Base-by-base conservation (phyloP, 2,888 invertebrate genomes). In the Microplitis manilae region DNA sequence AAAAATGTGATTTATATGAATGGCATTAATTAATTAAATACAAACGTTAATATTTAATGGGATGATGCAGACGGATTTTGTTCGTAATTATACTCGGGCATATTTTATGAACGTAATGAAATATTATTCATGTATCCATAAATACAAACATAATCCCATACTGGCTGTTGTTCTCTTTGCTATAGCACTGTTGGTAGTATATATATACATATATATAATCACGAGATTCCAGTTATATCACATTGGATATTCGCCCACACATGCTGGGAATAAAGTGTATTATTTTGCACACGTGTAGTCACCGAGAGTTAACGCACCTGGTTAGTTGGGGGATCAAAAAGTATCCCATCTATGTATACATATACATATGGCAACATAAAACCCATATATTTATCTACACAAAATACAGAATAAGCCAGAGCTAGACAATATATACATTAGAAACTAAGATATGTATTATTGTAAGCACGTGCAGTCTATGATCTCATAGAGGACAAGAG, bases 191-290 rank as follows among this genome's bases (percentile, higher is more conserved):
- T 50, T 30, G 30, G 30, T 30, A 4, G 30, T 30, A 30, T 30
- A 13, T 50, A 13, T 50, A 50, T 9, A 8, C 4, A 9, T 50
- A 61, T 15, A 13, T 68, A 73, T 69, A 73, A 73, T 77, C 60
- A 62, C 73, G 73, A 50, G 13, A 73, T 77, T 77, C 64, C 69
- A 77, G 69, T 77, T 77, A 77, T 73, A 73, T 73, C 73, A 73
- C 62, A 50, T 64, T 59, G 68, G 50, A 61, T 67, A 61, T 62
- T 62, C 61, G 39, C 39, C 40, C 30, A 15, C 30, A 30, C 65
- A 65, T 65, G 20, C 13, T 30, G 38, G 50, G 50, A 50, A 50
- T 50, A 50, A 50, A 50, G 50, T 50, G 50, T 50, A 65, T 65
- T 30, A 30, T 13, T 13, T 30, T 65, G 30, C 65, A 65, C 30